These are phyloP conservation scores for Alsophila aescularia DNA, from an alignment of 2,888 invertebrate species.

Conservation along the genomic window DNA sequence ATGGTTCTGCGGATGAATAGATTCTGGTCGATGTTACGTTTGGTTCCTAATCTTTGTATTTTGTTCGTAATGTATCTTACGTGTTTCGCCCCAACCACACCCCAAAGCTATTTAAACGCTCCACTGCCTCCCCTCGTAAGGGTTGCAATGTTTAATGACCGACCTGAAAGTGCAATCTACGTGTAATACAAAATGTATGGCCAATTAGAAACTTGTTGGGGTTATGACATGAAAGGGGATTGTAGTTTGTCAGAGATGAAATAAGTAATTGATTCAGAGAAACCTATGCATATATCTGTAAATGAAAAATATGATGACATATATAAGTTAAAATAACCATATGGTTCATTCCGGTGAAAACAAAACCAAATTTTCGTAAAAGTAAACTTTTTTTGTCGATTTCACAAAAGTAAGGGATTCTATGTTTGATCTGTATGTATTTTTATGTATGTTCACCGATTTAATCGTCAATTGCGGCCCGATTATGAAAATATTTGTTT, in stretches of 20 bases:
- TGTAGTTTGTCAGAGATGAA: neutral
- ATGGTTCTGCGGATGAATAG: neutral
- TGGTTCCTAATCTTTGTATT: neutral
- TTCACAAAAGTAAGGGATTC: too few species aligned
- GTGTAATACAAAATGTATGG: conserved; percentile 19
- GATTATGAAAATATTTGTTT: too few species aligned
- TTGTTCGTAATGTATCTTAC: neutral
- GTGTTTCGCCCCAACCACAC: conserved; percentile 28
- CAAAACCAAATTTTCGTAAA: too few species aligned
- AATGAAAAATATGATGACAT: neutral
- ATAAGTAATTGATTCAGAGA: neutral
- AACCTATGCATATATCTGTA: neutral
- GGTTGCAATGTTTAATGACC: conserved; percentile 38
- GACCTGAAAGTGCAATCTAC: conserved; percentile 29
- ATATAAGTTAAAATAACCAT: too few species aligned
- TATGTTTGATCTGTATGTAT: too few species aligned
- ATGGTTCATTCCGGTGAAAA: too few species aligned
- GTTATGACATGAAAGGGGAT: neutral
- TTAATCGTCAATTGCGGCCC: too few species aligned
- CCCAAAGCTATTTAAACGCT: conserved; percentile 46
- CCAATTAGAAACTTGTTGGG: conserved; percentile 19
- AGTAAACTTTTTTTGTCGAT: too few species aligned
- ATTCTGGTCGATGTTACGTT: neutral
- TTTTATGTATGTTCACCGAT: too few species aligned
- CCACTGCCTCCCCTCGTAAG: conserved; percentile 45